Percentiles rank a stretch among this genome's conserved stretches.
Conservation (phyloP, 2,113 vertebrate species). For the Pithys albifrons region DNA sequence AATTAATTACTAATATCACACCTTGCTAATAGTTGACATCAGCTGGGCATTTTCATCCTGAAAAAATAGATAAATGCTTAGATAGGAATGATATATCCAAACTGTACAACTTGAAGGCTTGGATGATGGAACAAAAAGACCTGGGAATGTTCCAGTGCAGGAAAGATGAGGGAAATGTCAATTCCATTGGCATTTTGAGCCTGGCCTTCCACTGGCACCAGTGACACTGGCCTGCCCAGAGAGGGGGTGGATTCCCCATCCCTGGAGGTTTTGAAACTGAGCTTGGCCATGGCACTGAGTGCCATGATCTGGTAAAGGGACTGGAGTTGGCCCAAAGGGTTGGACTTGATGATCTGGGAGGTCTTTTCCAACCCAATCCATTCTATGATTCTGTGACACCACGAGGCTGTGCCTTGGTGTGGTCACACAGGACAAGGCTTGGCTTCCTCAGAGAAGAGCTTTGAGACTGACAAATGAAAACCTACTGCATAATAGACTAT, state of each 20-base stretch:
- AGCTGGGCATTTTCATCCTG: neutral
- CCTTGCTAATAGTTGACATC: fast-evolving
- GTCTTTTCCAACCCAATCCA: no score
- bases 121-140: neutral
- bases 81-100: neutral
- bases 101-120: fast-evolving
- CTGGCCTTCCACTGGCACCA: neutral
- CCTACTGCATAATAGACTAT: conserved; percentile 5
- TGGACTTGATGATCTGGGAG: no score
- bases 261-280: no score
- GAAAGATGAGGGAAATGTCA: neutral
- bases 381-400: neutral
- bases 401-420: neutral
- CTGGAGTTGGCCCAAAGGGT: no score
- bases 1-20: neutral
- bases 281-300: no score
- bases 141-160: neutral
- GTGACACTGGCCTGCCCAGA: no score
- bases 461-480: conserved; percentile 31
- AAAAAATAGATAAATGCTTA: neutral
- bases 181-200: neutral
- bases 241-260: no score
- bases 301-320: no score
- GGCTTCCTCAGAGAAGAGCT: neutral
- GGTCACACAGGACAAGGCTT: neutral